Evolutionary conservation across 1,140 invertebrate genomes (phyloP), one percentile per base, ranked within the genome.

Genomic region (Ctenoplectra terminalis): DNA sequence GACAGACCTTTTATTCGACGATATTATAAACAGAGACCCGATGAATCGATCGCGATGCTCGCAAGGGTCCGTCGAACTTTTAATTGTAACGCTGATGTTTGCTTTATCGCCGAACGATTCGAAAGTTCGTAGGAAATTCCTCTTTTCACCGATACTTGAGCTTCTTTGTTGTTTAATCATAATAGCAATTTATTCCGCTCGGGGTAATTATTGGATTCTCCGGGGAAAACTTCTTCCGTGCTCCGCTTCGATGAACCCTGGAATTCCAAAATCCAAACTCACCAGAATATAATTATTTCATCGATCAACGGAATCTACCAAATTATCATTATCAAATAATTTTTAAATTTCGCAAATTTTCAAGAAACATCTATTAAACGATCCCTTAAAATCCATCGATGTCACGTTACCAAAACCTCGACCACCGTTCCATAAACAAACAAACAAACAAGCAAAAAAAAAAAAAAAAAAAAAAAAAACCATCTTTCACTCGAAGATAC

Each of bases 101-200:
- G 40, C 37, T 56, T 69, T 26, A 26, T 56, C 50, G 40, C 29
- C 40, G 37, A n/a, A 4, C 23, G 52, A 56, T 75, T 3, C n/a
- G 11, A 58, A 77, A 77, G 13, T 77, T 69, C 15, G 1, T 3
- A 43, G 60, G 11, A n/a, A 20, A 23, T 26, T 20, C 23, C 43
- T 3, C 29, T 40, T 37, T 11, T 34, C n/a, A 48, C 15, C 63
- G 63, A 66, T 61, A 8, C 11, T 15, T n/a, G 20, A 40, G 56
- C 37, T 26, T 54, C 64, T n/a, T 77, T 58, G 74, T 66, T 37
- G 43, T 64, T 52, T 34, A 69, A 77, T 77, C 52, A 69, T 58
- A 34, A 77, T 20, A 56, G 13, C 40, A n/a, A 46, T 43, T 77
- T 46, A 77, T 69, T 31, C 29, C 74, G 73, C 1, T 3, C 13